Conservation (phyloP, 1,140 invertebrate species). For the Lutraria rhynchaena region DNA sequence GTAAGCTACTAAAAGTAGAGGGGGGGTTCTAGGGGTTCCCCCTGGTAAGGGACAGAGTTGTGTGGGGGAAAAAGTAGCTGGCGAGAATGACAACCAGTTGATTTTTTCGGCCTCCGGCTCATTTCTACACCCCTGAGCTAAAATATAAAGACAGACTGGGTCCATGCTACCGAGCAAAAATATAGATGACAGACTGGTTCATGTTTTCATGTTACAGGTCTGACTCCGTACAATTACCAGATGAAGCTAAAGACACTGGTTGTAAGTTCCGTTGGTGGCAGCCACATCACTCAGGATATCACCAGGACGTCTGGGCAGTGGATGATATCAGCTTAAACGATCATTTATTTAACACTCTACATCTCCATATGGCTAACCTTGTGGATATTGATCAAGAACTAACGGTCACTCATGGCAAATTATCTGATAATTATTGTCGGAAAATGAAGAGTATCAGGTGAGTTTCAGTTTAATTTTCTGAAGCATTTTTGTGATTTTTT, state of each 20-base stretch:
- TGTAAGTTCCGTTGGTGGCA: slow-evolving; percentile 83
- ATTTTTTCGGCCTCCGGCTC: too few relatives aligned
- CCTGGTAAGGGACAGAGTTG: too few relatives aligned
- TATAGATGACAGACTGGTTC: too few relatives aligned
- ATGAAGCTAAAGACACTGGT: slow-evolving; percentile 65
- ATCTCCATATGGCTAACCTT: slow-evolving; percentile 78
- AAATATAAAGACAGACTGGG: too few relatives aligned
- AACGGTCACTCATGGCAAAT: slow-evolving; percentile 76
- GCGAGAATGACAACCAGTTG: too few relatives aligned
- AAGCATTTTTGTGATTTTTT: too few relatives aligned
- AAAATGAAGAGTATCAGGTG: slow-evolving; percentile 74
- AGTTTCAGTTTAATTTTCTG: too few relatives aligned
- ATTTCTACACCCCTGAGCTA: too few relatives aligned
- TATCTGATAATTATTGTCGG: slow-evolving; percentile 78
- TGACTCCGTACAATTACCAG: slow-evolving; percentile 77
- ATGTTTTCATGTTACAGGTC: slow-evolving; percentile 67
- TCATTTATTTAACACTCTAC: slow-evolving; percentile 79
- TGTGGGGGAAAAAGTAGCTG: too few relatives aligned
- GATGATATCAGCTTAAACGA: slow-evolving; percentile 81
- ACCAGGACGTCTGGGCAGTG: slow-evolving; percentile 83
- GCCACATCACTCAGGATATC: slow-evolving; percentile 80
- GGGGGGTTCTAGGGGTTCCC: too few relatives aligned
- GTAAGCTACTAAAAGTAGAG: too few relatives aligned
- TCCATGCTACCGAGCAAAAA: too few relatives aligned
- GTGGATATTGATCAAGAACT: slow-evolving; percentile 67